Percentiles rank a stretch among this genome's conserved stretches.
These are phyloP conservation scores for Saccopteryx bilineata DNA, from an alignment of 2,113 vertebrate species.

Conservation along the genomic window DNA sequence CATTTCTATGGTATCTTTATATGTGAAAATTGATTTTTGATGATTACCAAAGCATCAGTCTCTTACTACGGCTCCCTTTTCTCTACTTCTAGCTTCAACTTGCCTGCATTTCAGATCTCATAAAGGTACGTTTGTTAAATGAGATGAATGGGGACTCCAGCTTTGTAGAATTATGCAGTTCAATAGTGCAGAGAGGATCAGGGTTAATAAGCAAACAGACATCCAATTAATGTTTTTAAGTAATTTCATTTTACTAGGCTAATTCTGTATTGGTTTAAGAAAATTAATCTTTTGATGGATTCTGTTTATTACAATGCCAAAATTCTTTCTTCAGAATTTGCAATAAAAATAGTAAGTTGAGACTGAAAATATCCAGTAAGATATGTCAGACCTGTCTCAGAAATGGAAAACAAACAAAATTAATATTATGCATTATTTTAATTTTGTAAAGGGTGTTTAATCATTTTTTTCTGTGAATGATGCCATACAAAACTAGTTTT, in stretches of 20 bases:
- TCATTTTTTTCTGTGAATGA: constrained; percentile 72
- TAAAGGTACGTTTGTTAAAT: constrained; percentile 42
- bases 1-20: constrained; percentile 10
- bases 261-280: constrained; percentile 69
- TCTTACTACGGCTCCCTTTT: not conserved
- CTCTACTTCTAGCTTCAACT: not conserved
- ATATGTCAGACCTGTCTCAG: constrained; percentile 70
- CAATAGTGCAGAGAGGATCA: not conserved
- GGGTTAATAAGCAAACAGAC: constrained; percentile 53
- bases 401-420: constrained; percentile 81
- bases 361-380: constrained; percentile 45
- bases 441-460: constrained; percentile 76
- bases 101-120: constrained; percentile 25
- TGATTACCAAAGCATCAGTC: not conserved
- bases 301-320: constrained; percentile 56
- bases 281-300: constrained; percentile 68
- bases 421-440: constrained; percentile 80
- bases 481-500: constrained; percentile 61
- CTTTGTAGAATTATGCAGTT: constrained; percentile 18
- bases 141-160: constrained; percentile 25
- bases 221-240: constrained; percentile 73
- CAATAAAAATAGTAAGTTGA: constrained; percentile 74
- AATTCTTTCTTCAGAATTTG: constrained; percentile 56
- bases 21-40: not conserved
- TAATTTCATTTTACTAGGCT: constrained; percentile 60